Conservation (phyloP, 53 echinoderm and acorn worm genomes). For the Paracentrotus lividus region DNA sequence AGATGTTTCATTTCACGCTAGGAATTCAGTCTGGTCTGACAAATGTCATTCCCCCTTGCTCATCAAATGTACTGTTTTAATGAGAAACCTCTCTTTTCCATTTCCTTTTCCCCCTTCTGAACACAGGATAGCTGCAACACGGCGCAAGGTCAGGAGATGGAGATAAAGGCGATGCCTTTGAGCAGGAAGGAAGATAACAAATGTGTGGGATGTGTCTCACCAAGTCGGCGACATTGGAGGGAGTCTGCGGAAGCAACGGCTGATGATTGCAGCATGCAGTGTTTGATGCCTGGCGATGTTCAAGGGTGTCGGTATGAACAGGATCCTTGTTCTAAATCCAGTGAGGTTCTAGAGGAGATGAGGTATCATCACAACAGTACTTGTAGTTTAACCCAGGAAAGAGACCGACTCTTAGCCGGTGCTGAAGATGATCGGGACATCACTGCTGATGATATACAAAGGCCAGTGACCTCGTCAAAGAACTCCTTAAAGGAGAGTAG, state of each 20-base stretch:
- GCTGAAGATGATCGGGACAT: not conserved
- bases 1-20: not conserved
- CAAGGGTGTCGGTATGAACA: not conserved
- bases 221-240: not conserved
- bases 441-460: not conserved
- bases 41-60: constrained; percentile 43
- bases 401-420: not conserved
- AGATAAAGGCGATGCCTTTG: constrained; percentile 23
- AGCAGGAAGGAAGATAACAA: constrained; percentile 41
- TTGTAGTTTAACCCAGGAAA: not conserved
- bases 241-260: not conserved
- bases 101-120: constrained; percentile 12
- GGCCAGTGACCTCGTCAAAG: not conserved
- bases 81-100: not conserved
- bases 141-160: constrained; percentile 52
- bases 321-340: not conserved
- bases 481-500: not conserved
- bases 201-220: not conserved
- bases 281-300: not conserved
- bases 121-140: constrained; percentile 57
- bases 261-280: constrained; percentile 39
- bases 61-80: not conserved
- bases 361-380: not conserved
- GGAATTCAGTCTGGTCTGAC: not conserved
- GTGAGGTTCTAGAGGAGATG: not conserved